phyloP scores from a whole-genome alignment of 92 coral and sea anemone genomes.

The Phenganax subtilis region DNA sequence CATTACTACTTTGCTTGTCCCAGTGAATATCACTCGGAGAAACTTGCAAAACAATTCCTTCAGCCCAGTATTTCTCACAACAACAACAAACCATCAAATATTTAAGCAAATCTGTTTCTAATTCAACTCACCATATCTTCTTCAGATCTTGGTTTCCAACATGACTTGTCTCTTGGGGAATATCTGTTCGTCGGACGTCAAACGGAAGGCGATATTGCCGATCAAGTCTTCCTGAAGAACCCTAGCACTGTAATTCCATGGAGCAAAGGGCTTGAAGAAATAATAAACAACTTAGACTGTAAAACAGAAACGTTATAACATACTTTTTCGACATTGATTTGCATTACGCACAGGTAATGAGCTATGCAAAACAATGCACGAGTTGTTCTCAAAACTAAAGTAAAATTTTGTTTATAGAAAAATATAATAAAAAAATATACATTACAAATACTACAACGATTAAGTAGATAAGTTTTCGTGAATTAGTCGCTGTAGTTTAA shows the following conservation, averaged over 20 bases:
- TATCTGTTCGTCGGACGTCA: conserved; percentile 14
- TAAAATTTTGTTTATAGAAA: background rate
- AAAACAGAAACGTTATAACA: background rate
- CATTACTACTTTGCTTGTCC: too few relatives aligned
- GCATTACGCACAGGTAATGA: background rate
- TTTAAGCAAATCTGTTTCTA: too few relatives aligned
- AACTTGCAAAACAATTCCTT: too few relatives aligned
- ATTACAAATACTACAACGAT: background rate
- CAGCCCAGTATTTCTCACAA: too few relatives aligned
- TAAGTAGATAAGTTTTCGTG: background rate
- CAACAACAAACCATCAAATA: too few relatives aligned
- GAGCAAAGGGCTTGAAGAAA: background rate
- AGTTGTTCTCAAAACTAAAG: too few relatives aligned
- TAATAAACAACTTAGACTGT: background rate
- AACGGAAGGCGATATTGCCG: background rate
- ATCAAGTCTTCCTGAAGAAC: conserved; percentile 15
- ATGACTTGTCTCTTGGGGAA: background rate
- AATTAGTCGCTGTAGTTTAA: conserved; percentile 2
- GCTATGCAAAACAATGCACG: too few relatives aligned
- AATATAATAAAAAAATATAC: conserved; percentile 2
- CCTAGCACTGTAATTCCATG: conserved; percentile 7
- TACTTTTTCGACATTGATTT: background rate
- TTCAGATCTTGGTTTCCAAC: conserved; percentile 11
- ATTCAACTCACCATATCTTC: background rate
- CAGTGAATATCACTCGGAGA: too few relatives aligned